Percentiles rank a stretch among this genome's conserved stretches.
Evolutionary conservation across 2,113 vertebrate species (phyloP).

Genomic region (Bos javanicus): DNA sequence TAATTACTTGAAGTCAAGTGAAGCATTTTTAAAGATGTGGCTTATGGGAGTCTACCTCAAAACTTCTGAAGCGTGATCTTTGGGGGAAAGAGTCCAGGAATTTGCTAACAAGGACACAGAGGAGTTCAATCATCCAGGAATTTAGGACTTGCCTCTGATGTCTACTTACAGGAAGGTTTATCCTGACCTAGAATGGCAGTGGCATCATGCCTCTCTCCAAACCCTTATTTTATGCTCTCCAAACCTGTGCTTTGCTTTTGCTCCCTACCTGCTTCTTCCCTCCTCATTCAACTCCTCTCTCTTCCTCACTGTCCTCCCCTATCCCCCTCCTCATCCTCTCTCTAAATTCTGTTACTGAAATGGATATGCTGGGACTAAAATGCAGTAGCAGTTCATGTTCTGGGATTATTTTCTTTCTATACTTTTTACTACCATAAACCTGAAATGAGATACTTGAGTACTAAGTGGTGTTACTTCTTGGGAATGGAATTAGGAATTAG

Average conservation of each 20-base stretch:
- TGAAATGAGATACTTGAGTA: background rate
- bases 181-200: background rate
- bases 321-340: background rate
- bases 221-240: background rate
- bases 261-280: background rate
- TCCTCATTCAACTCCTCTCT: background rate
- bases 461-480: background rate
- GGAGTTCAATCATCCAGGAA: background rate
- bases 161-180: background rate
- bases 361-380: background rate
- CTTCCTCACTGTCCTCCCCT: background rate
- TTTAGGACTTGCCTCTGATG: background rate
- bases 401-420: background rate
- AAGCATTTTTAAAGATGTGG: background rate
- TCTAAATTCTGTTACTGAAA: background rate
- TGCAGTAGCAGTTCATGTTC: background rate
- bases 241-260: background rate
- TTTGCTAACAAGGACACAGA: background rate
- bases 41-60: background rate
- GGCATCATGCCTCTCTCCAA: background rate
- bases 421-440: background rate
- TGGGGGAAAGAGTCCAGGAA: background rate
- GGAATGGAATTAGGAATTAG: background rate
- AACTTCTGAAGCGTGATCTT: background rate
- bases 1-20: background rate